Base-by-base conservation (phyloP, 2,888 invertebrate genomes). In the Criorhina ranunculi region DNA sequence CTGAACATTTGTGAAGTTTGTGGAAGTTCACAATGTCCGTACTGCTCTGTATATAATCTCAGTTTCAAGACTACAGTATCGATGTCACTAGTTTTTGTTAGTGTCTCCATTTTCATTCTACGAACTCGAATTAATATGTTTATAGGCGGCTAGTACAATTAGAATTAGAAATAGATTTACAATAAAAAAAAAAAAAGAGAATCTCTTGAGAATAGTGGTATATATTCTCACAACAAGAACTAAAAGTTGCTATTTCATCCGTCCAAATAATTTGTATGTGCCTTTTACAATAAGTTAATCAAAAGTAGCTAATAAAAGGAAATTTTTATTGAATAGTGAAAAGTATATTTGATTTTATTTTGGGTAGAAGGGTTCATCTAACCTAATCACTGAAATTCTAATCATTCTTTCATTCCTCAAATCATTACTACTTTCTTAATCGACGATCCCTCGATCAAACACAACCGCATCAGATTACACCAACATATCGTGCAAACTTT, bases 1-100 rank as follows among this genome's bases (percentile, higher is more conserved):
- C 93, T 98, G 79, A 97, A 97, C 91, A 97, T 98, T 87, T 98
- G 98, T 91, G 97, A 98, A 90, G 98, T 98, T 6, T 98, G 98
- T 91, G 98, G 98, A 78, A 98, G 97, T 66, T 98, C 97, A 51
- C 98, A 98, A 91, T 98, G 98, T 90, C 97, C 98, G 0, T 98
- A 98, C 92, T 98, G 98, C 91, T 95, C 96, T 62, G 96, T 97
- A 87, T 97, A 96, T 92, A 97, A 96, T 91, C 86, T 91, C 82
- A 90, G 91, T 67, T 91, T 91, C 88, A 90, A 89, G 24, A 86
- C 90, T 2, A 89, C 91, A 12, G 88, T 91, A 87, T 90, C 91
- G 6, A 44, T 90, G 66, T 89, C 90, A 42, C 87, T 91, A 49
- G 64, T 91, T 57, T 88, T 89, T 77, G 89, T 91, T 82, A 91